These are phyloP conservation scores for Danio aesculapii DNA, from an alignment of 2,797 vertebrate species.

Conservation along the genomic window DNA sequence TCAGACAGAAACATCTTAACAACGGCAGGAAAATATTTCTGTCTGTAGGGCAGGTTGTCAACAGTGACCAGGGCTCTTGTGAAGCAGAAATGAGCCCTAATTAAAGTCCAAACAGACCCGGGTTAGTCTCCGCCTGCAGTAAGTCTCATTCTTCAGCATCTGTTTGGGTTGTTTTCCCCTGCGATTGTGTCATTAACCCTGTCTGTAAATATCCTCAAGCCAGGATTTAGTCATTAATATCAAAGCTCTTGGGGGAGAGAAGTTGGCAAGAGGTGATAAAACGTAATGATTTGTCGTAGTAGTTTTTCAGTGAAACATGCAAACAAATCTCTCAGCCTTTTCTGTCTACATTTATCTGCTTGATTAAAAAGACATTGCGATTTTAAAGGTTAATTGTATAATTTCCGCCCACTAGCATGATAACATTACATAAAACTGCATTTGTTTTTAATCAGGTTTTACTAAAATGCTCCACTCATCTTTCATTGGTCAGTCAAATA, in stretches of 20 bases:
- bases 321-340: no score
- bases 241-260: neutral
- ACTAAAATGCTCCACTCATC: no score
- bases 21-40: conserved; percentile 48
- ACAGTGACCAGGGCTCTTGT: conserved; percentile 32
- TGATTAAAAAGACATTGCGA: no score
- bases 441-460: no score
- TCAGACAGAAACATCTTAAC: conserved; percentile 56
- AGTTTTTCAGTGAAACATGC: no score
- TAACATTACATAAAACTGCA: no score
- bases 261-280: neutral
- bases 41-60: conserved; percentile 34
- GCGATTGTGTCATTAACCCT: conserved; percentile 69
- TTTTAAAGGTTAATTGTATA: no score
- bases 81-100: conserved; percentile 43
- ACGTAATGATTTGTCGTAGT: neutral
- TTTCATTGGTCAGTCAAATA: no score
- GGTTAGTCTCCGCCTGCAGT: conserved; percentile 19
- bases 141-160: conserved; percentile 68
- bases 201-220: conserved; percentile 34
- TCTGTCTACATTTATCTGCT: no score
- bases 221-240: conserved; percentile 20
- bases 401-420: no score
- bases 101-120: conserved; percentile 45
- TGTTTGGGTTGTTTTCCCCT: conserved; percentile 75